These are phyloP conservation scores for Noctua pronuba DNA, from an alignment of 2,888 invertebrate genomes.

Conservation along the genomic window DNA sequence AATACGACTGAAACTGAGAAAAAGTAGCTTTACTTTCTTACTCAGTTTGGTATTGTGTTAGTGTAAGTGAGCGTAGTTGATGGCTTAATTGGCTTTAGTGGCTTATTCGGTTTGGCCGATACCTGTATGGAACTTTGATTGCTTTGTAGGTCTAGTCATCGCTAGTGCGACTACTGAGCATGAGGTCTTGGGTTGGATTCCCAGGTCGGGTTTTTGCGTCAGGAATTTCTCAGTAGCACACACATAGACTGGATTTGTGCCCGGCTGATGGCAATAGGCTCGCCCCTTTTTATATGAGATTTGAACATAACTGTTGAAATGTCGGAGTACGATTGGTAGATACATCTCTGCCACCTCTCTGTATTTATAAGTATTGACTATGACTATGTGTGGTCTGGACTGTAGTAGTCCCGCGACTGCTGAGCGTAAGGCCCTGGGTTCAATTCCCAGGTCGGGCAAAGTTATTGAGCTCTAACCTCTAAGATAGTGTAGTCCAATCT, in stretches of 20 bases:
- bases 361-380: too few species aligned
- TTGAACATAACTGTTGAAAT: not conserved
- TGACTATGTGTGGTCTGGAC: too few species aligned
- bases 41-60: not conserved
- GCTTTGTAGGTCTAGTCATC: not conserved
- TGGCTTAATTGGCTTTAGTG: not conserved
- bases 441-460: too few species aligned
- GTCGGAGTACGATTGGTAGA: not conserved
- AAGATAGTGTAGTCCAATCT: too few species aligned
- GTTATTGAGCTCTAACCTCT: too few species aligned
- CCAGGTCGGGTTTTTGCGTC: not conserved
- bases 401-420: too few species aligned
- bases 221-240: not conserved
- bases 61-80: not conserved
- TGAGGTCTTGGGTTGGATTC: not conserved
- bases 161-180: not conserved
- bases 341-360: too few species aligned
- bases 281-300: not conserved
- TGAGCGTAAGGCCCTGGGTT: too few species aligned
- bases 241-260: not conserved
- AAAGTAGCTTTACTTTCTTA: constrained; percentile 17
- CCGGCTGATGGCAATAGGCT: not conserved
- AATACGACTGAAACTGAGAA: constrained; percentile 22
- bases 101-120: not conserved
- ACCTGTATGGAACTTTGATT: not conserved